These are phyloP conservation scores for Ptyas mucosa DNA, from an alignment of 2,113 vertebrate genomes.

Conservation along the genomic window DNA sequence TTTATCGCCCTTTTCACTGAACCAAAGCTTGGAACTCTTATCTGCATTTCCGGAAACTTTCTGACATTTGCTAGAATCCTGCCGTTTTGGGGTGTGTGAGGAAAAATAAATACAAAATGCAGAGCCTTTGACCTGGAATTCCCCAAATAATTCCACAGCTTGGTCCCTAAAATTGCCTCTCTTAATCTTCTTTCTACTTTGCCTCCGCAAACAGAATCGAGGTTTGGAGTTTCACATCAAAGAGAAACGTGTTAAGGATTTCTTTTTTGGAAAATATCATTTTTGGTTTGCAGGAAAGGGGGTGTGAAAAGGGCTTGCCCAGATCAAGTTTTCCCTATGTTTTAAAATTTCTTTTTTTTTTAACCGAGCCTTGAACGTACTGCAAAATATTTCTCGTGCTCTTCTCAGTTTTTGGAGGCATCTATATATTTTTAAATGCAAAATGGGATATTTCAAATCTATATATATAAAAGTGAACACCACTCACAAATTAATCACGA, in stretches of 20 bases:
- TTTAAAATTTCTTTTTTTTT: neutral
- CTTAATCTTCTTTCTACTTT: conserved; percentile 43
- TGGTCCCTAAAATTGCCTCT: conserved; percentile 25
- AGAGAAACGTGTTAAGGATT: neutral
- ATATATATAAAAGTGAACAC: no score
- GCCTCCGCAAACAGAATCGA: conserved; percentile 31
- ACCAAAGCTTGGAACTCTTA: neutral
- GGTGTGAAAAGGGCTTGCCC: neutral
- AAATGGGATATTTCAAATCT: neutral
- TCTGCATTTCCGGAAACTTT: conserved; percentile 15
- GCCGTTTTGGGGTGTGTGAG: conserved; percentile 26
- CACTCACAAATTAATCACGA: no score
- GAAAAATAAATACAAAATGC: neutral
- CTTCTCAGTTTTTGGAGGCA: neutral
- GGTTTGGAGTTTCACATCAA: conserved; percentile 44
- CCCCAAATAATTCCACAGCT: conserved; percentile 56
- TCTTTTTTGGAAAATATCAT: conserved; percentile 23
- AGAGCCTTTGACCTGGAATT: conserved; percentile 55
- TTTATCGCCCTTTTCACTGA: conserved; percentile 22
- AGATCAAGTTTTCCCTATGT: neutral
- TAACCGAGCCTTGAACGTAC: neutral
- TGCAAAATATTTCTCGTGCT: neutral
- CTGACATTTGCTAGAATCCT: conserved; percentile 39
- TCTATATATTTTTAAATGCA: neutral
- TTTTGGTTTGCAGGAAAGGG: neutral